A percentile compares a stretch with the other conserved stretches of the same genome.
Conservation (phyloP, 2,797 vertebrate genomes). For the Coranthus polyacanthus region DNA sequence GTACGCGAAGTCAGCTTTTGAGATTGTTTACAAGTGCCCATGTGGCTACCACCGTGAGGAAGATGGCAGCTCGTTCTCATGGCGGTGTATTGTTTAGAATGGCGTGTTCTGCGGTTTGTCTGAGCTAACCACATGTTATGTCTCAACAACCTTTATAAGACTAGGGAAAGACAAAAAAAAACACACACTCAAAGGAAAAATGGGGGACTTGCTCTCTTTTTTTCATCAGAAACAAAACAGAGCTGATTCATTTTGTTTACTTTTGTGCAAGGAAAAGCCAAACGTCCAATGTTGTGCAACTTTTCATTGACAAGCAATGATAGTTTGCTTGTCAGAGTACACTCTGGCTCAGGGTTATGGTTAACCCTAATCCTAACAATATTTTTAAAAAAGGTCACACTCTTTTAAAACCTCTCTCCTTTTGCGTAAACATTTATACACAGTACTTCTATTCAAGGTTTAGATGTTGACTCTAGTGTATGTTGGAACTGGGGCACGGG, state of each 20-base stretch:
- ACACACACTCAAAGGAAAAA: conserved; percentile 28
- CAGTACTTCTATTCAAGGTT: neutral
- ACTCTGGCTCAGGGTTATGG: neutral
- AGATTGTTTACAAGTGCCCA: conserved; percentile 36
- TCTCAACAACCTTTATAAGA: conserved; percentile 67
- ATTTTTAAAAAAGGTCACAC: conserved; percentile 16
- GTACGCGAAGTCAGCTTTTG: conserved; percentile 8
- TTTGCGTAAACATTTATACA: conserved; percentile 16
- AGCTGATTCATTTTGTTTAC: conserved; percentile 36
- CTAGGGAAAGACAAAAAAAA: conserved; percentile 14
- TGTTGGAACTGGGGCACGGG: neutral
- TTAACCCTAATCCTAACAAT: neutral
- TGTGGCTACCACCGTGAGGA: conserved; percentile 39
- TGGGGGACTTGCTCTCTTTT: conserved; percentile 20
- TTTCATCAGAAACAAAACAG: conserved; percentile 52
- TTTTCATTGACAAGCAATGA: conserved; percentile 35
- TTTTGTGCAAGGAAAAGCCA: conserved; percentile 12
- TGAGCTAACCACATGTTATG: conserved; percentile 69
- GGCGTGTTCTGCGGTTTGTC: conserved; percentile 57
- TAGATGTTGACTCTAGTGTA: conserved; percentile 8
- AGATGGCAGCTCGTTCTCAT: conserved; percentile 50
- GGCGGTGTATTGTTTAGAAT: conserved; percentile 62
- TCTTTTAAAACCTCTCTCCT: conserved; percentile 4
- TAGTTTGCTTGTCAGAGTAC: conserved; percentile 14
- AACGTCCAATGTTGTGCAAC: conserved; percentile 22